Evolutionary conservation across 2,888 invertebrate genomes (phyloP).

Genomic region (Pyrocoelia pectoralis): DNA sequence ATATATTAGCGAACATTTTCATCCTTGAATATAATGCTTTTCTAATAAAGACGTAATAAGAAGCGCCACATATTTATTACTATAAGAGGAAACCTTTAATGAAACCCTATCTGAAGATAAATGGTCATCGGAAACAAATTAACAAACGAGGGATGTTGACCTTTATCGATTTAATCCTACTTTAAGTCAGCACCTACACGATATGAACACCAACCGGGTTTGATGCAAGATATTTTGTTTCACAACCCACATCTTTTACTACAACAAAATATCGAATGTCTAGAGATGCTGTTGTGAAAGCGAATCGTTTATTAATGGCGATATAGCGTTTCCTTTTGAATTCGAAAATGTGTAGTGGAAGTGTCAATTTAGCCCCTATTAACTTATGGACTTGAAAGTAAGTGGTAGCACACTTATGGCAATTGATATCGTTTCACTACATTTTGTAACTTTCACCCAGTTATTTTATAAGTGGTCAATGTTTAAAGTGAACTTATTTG

Average conservation of each 20-base stretch:
- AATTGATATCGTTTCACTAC: too few species aligned
- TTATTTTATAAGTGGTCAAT: too few species aligned
- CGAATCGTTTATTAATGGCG: not conserved
- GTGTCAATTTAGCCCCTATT: too few species aligned
- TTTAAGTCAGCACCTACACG: conserved; percentile 20
- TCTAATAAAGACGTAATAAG: conserved; percentile 14
- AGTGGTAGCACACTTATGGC: too few species aligned
- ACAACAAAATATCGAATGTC: not conserved
- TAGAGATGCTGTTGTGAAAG: not conserved
- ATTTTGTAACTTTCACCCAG: too few species aligned
- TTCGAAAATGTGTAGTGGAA: not conserved
- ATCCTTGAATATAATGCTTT: too few species aligned
- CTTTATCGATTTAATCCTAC: conserved; percentile 25
- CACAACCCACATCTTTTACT: not conserved
- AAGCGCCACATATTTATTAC: conserved; percentile 10
- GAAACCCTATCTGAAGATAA: conserved; percentile 22
- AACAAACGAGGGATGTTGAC: conserved; percentile 29
- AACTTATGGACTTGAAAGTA: too few species aligned
- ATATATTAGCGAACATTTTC: too few species aligned
- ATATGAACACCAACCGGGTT: conserved; percentile 5
- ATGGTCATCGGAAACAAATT: conserved; percentile 36
- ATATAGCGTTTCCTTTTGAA: not conserved
- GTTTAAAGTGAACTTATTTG: too few species aligned
- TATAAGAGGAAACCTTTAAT: conserved; percentile 8
- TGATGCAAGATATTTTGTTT: conserved; percentile 9